These are phyloP conservation scores for Carassius auratus DNA, from an alignment of 2,113 vertebrate species.

Conservation along the genomic window DNA sequence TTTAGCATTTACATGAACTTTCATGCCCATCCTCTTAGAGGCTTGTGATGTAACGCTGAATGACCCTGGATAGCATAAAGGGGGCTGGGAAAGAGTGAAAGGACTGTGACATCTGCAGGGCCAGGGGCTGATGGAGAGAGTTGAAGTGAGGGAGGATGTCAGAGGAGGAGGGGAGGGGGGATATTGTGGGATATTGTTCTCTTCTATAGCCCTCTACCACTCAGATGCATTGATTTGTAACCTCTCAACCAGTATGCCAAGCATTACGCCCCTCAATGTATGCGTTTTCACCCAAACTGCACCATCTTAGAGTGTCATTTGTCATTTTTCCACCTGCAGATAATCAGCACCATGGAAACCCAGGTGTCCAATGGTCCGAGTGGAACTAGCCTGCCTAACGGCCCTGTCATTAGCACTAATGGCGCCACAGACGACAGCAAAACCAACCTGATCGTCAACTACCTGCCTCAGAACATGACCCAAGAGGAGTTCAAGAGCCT, in stretches of 20 bases:
- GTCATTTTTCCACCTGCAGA: constrained; percentile 83
- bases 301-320: constrained; percentile 52
- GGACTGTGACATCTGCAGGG: constrained; percentile 75
- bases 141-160: constrained; percentile 59
- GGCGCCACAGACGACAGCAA: constrained; percentile 77
- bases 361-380: constrained; percentile 94
- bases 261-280: background rate
- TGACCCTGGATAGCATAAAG: constrained; percentile 70
- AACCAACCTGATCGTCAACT: too few relatives aligned
- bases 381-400: constrained; percentile 87
- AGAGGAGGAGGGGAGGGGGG: constrained; percentile 50
- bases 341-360: constrained; percentile 98
- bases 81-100: constrained; percentile 58
- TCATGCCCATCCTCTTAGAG: background rate
- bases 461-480: too few relatives aligned
- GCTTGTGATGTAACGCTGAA: constrained; percentile 71
- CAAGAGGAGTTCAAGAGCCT: too few relatives aligned
- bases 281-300: background rate
- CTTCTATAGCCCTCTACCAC: background rate
- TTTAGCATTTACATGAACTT: background rate
- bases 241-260: constrained; percentile 8
- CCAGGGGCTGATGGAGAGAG: constrained; percentile 57
- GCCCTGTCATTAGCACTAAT: constrained; percentile 86
- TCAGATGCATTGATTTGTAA: constrained; percentile 26
- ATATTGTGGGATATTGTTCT: constrained; percentile 13